Evolutionary conservation across 2,113 vertebrate species (phyloP), one percentile per base, ranked within the genome.

Genomic region (Strigops habroptila): DNA sequence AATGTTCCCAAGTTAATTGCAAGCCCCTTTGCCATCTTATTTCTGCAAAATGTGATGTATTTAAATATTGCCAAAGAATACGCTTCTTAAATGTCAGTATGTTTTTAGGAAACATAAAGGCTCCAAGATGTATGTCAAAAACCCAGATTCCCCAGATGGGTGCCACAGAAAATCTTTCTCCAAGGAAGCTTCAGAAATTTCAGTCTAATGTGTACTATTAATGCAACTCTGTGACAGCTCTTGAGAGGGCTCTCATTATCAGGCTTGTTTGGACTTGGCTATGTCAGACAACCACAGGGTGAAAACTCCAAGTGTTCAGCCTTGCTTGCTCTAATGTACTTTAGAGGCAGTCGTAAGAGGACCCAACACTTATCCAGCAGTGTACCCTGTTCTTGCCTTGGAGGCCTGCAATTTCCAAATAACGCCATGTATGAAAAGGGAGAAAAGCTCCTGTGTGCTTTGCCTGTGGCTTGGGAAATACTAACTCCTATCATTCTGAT

Each of bases 21-120:
- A 88, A 88, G n/a, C 57, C 87, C 74, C 81, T 93, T 91, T 93
- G 65, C 59, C 49, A 46, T 84, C 74, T 82, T 93, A 82, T 73
- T 94, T 93, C 80, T 94, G 64, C 55, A 86, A 91, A 95, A 78
- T 51, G 35, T 79, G 69, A 77, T 6, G 2, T 85, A 76, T 91
- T 95, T 95, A 75, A 88, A 87, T 49, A 84, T 67, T 89, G 93
- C 81, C 74, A 62, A 83, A 80, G 88, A 91, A 80, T 37, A 78
- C 6, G n/a, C 67, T 92, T 87, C 53, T 81, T 95, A 95, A 97
- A 97, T 88, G 75, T 96, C 92, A 94, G 12, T 70, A 63, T 75
- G 73, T 64, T 95, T 95, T 92, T 68, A 88, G 53, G 70, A 88
- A 96, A 83, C 35, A 57, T 44, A 88, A 95, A 93, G 35, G 18